Base-by-base conservation (phyloP, 2,888 invertebrate species). In the Notodonta ziczac region DNA sequence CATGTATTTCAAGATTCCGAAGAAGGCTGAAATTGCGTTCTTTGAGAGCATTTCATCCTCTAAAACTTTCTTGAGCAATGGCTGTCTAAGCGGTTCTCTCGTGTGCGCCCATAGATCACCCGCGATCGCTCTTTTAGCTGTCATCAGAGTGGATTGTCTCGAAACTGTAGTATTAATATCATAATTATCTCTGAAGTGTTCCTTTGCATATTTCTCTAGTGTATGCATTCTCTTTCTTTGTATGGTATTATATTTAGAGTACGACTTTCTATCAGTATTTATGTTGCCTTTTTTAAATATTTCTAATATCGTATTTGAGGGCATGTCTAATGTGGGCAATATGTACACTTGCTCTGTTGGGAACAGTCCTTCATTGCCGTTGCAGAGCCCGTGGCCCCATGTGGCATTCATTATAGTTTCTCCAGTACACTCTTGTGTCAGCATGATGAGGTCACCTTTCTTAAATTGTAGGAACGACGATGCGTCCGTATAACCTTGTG, bases 271-370 rank as follows among this genome's bases (percentile, higher is more conserved):
- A 62, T 91, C 91, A 53, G 74, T 82, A 59, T 88, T 90, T 4
- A 94, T 84, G 56, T 94, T 94, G 6, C 95, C 95, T 81, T 94
- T 95, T 75, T 95, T 96, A 76, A 96, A 96, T 4, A 95, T 89
- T 70, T 95, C 95, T 69, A 98, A 79, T 69, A 97, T 94, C 67
- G 95, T 94, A 59, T 88, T 87, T 0, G 97, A 94, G 0, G 99
- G 99, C 82, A 95, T 94, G 4, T 95, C 94, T 68, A 98, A 91
- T 0, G 97, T 97, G 6, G 99, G 98, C 67, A 99, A 87, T 59
- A 99, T 96, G 76, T 98, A 97, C 14, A 98, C 96, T 81, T 95
- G 96, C 80, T 98, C 98, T 0, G 97, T 96, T 0, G 97, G 97
- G 88, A 99, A 98, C 76, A 98, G 95, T 0, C 98, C 99, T 76